Evolutionary conservation across 2,113 vertebrate genomes (phyloP).

Genomic region (Notarius lentiginosus): DNA sequence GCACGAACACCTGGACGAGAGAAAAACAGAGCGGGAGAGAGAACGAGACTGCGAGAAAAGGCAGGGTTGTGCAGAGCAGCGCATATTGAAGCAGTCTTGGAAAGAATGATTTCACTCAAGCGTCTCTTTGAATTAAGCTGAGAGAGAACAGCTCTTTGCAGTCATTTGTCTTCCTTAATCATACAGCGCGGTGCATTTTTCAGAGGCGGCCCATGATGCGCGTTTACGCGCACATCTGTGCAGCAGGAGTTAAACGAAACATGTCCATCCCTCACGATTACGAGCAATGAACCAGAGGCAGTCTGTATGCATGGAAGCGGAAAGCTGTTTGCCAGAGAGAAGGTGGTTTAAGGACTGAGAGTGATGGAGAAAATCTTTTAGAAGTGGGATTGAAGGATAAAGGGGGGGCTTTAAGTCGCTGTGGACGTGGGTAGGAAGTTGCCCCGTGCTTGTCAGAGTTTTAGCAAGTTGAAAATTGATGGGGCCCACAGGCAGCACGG

Average conservation of each 20-base stretch:
- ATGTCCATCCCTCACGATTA: constrained; percentile 43
- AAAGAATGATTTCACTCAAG: constrained; percentile 55
- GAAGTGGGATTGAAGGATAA: constrained; percentile 50
- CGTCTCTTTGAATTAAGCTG: constrained; percentile 55
- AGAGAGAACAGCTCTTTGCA: constrained; percentile 49
- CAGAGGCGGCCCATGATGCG: constrained; percentile 13
- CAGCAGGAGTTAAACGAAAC: constrained; percentile 36
- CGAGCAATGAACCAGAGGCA: constrained; percentile 28
- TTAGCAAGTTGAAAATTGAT: constrained; percentile 73
- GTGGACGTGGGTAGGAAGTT: constrained; percentile 63
- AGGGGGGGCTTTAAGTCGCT: constrained; percentile 54
- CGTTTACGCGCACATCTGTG: constrained; percentile 39
- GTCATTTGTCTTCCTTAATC: constrained; percentile 57
- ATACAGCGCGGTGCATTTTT: constrained; percentile 39
- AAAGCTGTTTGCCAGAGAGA: constrained; percentile 3
- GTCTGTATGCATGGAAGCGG: constrained; percentile 7
- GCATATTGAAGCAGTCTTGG: constrained; percentile 44
- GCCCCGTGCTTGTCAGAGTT: constrained; percentile 73
- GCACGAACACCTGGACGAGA: constrained; percentile 52
- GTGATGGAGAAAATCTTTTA: constrained; percentile 35
- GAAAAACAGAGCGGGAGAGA: constrained; percentile 48
- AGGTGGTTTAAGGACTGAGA: constrained; percentile 3
- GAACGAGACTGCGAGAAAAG: constrained; percentile 46
- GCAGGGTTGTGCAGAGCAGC: constrained; percentile 21
- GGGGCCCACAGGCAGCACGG: constrained; percentile 71